Evolutionary conservation across 2,797 vertebrate species (phyloP).

Genomic region (Artibeus jamaicensis): DNA sequence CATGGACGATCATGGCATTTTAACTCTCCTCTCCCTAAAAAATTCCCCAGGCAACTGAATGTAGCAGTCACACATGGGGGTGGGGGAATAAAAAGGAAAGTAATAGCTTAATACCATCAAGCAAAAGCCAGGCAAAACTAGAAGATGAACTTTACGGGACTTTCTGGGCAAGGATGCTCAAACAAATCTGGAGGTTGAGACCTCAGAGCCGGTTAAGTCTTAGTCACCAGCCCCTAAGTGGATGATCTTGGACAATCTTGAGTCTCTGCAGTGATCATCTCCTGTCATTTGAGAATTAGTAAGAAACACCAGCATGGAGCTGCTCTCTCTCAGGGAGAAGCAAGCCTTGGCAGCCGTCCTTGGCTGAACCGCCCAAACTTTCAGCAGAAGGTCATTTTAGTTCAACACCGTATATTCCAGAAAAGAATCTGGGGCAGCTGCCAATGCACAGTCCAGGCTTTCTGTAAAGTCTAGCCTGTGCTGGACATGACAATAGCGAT

Average conservation of each 20-base stretch:
- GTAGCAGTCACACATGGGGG: not conserved
- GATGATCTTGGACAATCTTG: not conserved
- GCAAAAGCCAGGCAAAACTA: not conserved
- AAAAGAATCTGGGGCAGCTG: not conserved
- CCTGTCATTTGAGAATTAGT: not conserved
- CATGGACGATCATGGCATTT: not conserved
- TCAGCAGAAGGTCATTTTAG: not conserved
- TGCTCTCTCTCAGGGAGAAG: not conserved
- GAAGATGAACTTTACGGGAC: not conserved
- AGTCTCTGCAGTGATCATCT: not conserved
- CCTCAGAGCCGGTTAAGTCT: not conserved
- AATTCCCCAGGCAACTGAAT: not conserved
- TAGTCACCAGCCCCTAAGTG: not conserved
- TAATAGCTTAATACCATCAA: not conserved
- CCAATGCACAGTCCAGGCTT: not conserved
- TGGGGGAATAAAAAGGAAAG: not conserved
- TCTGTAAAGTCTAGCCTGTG: not conserved
- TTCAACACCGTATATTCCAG: not conserved
- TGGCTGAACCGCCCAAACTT: not conserved
- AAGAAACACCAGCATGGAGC: not conserved
- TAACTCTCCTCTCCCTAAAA: not conserved
- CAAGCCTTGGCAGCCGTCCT: not conserved
- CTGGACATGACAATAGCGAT: not conserved
- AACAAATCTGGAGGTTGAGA: not conserved
- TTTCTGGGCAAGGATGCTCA: not conserved